Evolutionary conservation across 2,113 vertebrate genomes (phyloP), one percentile per base, ranked within the genome.

Genomic region (Mustela lutreola): DNA sequence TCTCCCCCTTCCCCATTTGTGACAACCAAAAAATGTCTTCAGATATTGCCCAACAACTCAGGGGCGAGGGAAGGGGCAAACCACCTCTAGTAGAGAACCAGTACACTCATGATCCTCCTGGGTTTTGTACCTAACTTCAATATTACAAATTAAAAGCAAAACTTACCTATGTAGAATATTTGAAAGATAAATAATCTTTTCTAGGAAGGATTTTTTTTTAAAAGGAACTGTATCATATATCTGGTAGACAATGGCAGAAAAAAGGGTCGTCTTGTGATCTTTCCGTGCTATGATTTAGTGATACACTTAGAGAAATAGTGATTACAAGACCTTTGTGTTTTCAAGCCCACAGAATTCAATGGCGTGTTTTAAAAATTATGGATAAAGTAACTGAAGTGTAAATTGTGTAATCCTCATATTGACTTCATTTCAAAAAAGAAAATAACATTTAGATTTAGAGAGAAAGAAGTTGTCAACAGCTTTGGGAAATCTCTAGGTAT

Each of bases 341-440:
- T 92, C 50, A 91, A 79, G 62, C 18, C 10, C 16, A 73, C 21
- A 76, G 26, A 84, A 75, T 95, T 86, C 62, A 96, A 53, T 58
- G 67, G n/a, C 39, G 63, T 89, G 39, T 75, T 92, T 87, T 36
- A 16, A 94, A 97, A 97, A 95, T 80, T 83, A 92, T 76, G 36
- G 56, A 86, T 83, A 86, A 96, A 80, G 65, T 93, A 73, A 97
- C n/a, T 58, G 26, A 94, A 95, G 92, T 95, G 53, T 89, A 97
- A 97, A 89, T 89, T 95, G 33, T 80, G 26, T 98, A 91, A 86
- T 97, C 97, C 70, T 96, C 67, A 76, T 94, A 96, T 93, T 89
- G 95, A 96, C 67, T 94, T 97, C 53, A 97, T 93, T 87, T 95
- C 82, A 97, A 83, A 94, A 82, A 50, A 65, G 80, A 94, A 98